phyloP scores from a whole-genome alignment of 2,113 vertebrate genomes.

The Myiopsitta monachus region DNA sequence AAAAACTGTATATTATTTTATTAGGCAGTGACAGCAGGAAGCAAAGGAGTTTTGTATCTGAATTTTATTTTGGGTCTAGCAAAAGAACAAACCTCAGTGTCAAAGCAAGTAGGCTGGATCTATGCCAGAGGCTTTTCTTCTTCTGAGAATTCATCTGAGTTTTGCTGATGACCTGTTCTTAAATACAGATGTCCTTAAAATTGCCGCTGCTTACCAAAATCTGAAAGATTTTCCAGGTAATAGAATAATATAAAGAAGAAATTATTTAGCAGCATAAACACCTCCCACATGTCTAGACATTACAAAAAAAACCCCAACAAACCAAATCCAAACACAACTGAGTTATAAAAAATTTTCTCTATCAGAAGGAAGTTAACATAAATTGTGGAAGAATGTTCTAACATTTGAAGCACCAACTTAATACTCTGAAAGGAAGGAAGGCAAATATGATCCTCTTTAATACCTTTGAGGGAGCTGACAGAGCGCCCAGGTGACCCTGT shows the following conservation, averaged over 20 bases:
- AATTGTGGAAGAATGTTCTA: neutral
- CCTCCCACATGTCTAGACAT: neutral
- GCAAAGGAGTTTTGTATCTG: neutral
- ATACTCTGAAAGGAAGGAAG: neutral
- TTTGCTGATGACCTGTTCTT: conserved; percentile 8
- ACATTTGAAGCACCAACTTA: neutral
- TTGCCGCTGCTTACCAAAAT: neutral
- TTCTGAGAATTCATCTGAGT: neutral
- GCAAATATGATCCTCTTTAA: neutral
- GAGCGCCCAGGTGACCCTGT: neutral
- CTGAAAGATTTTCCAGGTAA: neutral
- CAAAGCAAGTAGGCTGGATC: conserved; percentile 9
- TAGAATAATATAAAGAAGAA: neutral
- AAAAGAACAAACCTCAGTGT: neutral
- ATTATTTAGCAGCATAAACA: neutral
- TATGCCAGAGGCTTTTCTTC: conserved; percentile 8
- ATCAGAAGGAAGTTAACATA: neutral
- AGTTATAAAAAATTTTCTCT: neutral
- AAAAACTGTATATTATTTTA: conserved; percentile 1
- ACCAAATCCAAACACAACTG: neutral
- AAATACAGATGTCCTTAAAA: neutral
- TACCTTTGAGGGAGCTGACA: neutral
- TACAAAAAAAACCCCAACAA: neutral
- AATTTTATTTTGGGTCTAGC: neutral
- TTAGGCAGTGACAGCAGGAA: conserved; percentile 8